Percentiles rank a stretch among this genome's conserved stretches.
phyloP scores from a whole-genome alignment of 2,888 invertebrate genomes.

The Sphecodes monilicornis region DNA sequence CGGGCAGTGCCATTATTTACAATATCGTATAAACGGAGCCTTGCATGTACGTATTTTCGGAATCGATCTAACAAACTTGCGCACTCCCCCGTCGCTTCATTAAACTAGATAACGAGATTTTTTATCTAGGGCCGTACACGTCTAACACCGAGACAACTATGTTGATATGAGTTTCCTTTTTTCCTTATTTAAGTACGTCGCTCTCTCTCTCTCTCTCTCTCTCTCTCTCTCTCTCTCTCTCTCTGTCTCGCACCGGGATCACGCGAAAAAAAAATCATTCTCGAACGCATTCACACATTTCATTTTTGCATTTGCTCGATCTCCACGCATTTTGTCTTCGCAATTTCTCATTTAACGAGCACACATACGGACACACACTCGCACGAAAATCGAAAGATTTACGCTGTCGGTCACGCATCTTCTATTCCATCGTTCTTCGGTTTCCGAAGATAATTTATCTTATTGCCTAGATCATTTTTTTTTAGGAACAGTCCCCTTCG shows the following conservation, averaged over 20 bases:
- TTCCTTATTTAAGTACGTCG: conserved; percentile 50
- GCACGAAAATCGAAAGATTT: conserved; percentile 20
- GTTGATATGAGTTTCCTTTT: conserved; percentile 83
- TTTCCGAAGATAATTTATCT: conserved; percentile 74
- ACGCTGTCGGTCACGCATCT: conserved; percentile 27
- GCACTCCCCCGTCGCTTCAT: conserved; percentile 5
- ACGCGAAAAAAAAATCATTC: conserved; percentile 23
- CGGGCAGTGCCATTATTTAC: conserved; percentile 84
- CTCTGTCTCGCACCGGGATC: conserved; percentile 49
- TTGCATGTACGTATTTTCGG: conserved; percentile 83
- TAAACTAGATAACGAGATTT: conserved; percentile 84
- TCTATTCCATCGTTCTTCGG: conserved; percentile 13
- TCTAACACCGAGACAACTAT: conserved; percentile 84
- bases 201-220: not conserved
- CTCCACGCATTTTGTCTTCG: not conserved
- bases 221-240: not conserved
- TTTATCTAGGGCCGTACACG: conserved; percentile 82
- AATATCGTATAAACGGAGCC: conserved; percentile 82
- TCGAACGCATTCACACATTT: conserved; percentile 45
- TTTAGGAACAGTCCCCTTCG: conserved; percentile 84
- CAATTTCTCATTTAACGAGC: not conserved
- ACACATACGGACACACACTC: not conserved
- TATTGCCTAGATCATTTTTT: conserved; percentile 82
- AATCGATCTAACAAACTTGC: conserved; percentile 81
- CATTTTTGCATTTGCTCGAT: not conserved